Base-by-base conservation (phyloP, 2,888 invertebrate genomes). In the Acronicta leporina region DNA sequence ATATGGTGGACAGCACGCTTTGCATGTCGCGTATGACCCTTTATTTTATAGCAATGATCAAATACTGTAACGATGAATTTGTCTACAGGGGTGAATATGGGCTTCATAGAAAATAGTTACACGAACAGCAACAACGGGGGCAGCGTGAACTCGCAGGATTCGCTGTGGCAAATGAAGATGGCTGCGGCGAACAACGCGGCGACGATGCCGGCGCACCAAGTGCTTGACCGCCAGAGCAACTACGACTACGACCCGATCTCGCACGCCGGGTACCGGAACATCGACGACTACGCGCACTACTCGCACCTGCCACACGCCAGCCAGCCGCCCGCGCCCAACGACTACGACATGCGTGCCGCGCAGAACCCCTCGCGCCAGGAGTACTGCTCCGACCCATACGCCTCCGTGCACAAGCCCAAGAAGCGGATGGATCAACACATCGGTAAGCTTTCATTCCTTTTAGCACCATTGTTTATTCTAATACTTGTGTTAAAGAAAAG, bases 101-200 rank as follows among this genome's bases (percentile, higher is more conserved):
- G 97, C 69, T 98, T 98, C 93, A 96, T 98, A 93, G 98, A 98
- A 88, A 98, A 98, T 92, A 98, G 97, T 89, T 98, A 98, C 92
- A 97, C 98, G 63, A 98, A 98, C 89, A 98, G 98, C 63, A 98
- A 98, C 94, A 98, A 98, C 89, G 98, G 98, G n/a, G 98, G 98
- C 75, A 98, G 98, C 81, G 98, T 98, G 60, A 98, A 98, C 94
- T 98, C 98, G 5, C 98, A 98, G 90, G 98, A 98, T 89, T 98
- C 98, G 41, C 92, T 98, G 82, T 98, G 98, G 98, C 98, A 98
- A 92, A 97, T 98, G 96, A 98, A 98, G 92, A 97, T 97, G 96
- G 97, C 97, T 0, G 97, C 97, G n/a, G 96, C 95, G 3, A 96
- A 96, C 80, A 96, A 96, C 75, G 96, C 96, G 53, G 96, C 96